Evolutionary conservation across 2,888 invertebrate genomes (phyloP), one percentile per base, ranked within the genome.

Genomic region (Trypoxylon attenuatum): DNA sequence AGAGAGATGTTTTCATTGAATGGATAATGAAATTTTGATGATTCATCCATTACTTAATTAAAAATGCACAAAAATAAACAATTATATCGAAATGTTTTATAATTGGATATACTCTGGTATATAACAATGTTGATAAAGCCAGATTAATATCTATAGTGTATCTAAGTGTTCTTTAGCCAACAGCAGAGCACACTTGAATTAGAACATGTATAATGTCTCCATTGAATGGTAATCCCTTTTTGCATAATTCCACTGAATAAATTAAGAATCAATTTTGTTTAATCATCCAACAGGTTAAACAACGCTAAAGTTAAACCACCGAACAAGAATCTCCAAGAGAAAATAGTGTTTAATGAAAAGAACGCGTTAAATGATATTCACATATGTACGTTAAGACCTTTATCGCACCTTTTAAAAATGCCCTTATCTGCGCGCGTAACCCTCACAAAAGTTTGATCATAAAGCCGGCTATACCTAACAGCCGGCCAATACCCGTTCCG

Each of bases 191-290:
- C 8, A 15, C 29, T 15, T 56, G 21, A 65, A 59, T 65, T 49
- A 52, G 33, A 25, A 38, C 39, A 41, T 58, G 67, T 54, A 39
- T 49, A 60, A 69, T 66, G 65, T 10, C 13, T 33, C 74, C 77
- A 82, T 80, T 80, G 77, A 81, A 83, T 82, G 79, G 57, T 79
- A 80, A 83, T 84, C 71, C 54, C 53, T 38, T 41, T 73, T 75
- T 63, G 54, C 59, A 66, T 55, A 67, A 76, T 72, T 49, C 58
- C 54, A 19, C 42, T 21, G 77, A 63, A 82, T 83, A 72, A 70
- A 82, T 81, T 78, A 80, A 57, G 49, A 23, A 5, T 53, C 69
- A 74, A 76, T 81, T 80, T 75, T 62, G 73, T 76, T 68, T 71
- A 77, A 77, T 81, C 74, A 81, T 71, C 52, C 25, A 54, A 49